Conservation (phyloP, 2,113 vertebrate species). For the Protobothrops mucrosquamatus region DNA sequence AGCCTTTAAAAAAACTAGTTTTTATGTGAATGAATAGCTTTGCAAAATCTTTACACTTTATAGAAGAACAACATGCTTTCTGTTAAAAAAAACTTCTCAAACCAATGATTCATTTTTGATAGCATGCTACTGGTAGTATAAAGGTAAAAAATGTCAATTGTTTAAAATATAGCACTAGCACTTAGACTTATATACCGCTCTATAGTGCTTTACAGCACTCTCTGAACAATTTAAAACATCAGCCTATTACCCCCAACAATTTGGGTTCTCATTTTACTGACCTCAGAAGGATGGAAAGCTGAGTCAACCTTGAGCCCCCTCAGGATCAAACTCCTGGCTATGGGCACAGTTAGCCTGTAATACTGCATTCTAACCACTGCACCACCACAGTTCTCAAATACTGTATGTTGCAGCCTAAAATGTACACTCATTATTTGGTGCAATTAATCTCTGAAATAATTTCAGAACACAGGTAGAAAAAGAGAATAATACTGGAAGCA, state of each 20-base stretch:
- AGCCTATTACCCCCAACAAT: background rate
- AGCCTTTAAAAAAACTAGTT: constrained; percentile 27
- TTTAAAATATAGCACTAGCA: background rate
- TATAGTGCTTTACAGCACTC: background rate
- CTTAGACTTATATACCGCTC: background rate
- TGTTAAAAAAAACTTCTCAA: constrained; percentile 41
- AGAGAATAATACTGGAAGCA: rapidly evolving
- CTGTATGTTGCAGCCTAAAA: constrained; percentile 2
- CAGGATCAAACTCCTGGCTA: background rate
- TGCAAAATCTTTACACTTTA: constrained; percentile 34
- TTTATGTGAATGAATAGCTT: constrained; percentile 53
- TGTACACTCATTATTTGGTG: background rate
- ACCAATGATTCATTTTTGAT: background rate
- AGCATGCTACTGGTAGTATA: constrained; percentile 16
- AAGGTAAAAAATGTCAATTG: constrained; percentile 1
- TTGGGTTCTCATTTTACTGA: background rate
- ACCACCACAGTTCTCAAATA: background rate
- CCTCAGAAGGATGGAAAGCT: background rate
- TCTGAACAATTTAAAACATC: background rate
- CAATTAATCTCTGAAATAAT: constrained; percentile 32
- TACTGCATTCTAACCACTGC: background rate
- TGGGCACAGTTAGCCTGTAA: background rate
- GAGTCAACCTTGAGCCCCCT: background rate
- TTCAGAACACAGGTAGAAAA: constrained; percentile 10
- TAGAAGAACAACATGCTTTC: constrained; percentile 36